Evolutionary conservation across 2,888 invertebrate genomes (phyloP).

Genomic region (Macropis europaea): DNA sequence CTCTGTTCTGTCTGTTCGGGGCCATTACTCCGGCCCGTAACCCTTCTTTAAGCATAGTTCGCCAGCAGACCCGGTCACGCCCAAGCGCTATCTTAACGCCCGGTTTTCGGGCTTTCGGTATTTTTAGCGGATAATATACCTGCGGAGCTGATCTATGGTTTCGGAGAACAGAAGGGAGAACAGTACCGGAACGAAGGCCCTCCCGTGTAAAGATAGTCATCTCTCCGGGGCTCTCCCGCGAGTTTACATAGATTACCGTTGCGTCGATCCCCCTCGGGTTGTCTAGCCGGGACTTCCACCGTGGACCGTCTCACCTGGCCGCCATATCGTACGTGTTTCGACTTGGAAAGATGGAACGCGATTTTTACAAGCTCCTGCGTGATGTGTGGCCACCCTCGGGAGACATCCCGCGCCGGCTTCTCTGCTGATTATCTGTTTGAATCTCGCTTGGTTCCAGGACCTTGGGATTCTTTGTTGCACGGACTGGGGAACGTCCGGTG

Average conservation of each 20-base stretch:
- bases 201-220: conserved; percentile 54
- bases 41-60: conserved; percentile 67
- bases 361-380: too few relatives aligned
- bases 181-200: conserved; percentile 35
- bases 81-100: conserved; percentile 69
- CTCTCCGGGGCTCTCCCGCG: conserved; percentile 29
- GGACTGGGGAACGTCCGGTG: too few relatives aligned
- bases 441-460: too few relatives aligned
- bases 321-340: too few relatives aligned
- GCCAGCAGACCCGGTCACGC: conserved; percentile 66
- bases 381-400: too few relatives aligned
- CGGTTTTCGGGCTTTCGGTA: conserved; percentile 66
- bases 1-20: conserved; percentile 40
- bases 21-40: conserved; percentile 69
- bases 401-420: too few relatives aligned
- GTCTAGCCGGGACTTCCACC: not conserved
- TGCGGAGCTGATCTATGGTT: too few relatives aligned
- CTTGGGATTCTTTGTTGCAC: too few relatives aligned
- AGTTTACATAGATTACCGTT: conserved; percentile 32
- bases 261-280: conserved; percentile 26
- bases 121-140: conserved; percentile 70
- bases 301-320: not conserved
- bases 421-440: too few relatives aligned
- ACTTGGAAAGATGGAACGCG: too few relatives aligned
- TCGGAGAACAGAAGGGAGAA: conserved; percentile 17